Evolutionary conservation across 2,113 vertebrate species (phyloP).

Genomic region (Athene noctua): DNA sequence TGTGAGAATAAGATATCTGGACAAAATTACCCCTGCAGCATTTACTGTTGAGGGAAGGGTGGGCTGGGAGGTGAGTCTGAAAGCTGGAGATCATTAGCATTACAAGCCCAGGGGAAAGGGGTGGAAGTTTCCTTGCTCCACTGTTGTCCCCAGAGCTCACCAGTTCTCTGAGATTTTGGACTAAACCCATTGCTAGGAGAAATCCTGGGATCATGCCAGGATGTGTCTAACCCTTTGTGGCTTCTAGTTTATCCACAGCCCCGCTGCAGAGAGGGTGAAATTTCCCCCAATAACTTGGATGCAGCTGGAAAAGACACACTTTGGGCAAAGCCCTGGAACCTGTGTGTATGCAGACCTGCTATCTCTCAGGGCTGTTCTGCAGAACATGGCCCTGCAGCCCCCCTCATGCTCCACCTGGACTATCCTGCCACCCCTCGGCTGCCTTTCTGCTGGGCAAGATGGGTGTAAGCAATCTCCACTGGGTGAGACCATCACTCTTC

Average conservation of each 20-base stretch:
- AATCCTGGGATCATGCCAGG: not conserved
- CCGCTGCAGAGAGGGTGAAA: not conserved
- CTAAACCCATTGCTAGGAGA: not conserved
- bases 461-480: not conserved
- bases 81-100: not conserved
- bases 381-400: not conserved
- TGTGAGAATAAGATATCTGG: not conserved
- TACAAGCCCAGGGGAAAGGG: not conserved
- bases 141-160: not conserved
- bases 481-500: not conserved
- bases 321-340: not conserved
- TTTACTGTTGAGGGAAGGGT: not conserved
- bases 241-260: not conserved
- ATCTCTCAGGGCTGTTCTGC: not conserved
- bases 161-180: not conserved
- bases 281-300: not conserved
- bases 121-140: not conserved
- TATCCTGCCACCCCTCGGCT: not conserved
- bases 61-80: not conserved
- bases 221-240: not conserved
- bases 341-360: not conserved
- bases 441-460: not conserved
- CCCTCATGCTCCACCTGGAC: fast-evolving
- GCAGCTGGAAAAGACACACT: not conserved
- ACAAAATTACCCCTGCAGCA: not conserved